Base-by-base conservation (phyloP, 1,140 invertebrate genomes). In the Diabrotica undecimpunctata region DNA sequence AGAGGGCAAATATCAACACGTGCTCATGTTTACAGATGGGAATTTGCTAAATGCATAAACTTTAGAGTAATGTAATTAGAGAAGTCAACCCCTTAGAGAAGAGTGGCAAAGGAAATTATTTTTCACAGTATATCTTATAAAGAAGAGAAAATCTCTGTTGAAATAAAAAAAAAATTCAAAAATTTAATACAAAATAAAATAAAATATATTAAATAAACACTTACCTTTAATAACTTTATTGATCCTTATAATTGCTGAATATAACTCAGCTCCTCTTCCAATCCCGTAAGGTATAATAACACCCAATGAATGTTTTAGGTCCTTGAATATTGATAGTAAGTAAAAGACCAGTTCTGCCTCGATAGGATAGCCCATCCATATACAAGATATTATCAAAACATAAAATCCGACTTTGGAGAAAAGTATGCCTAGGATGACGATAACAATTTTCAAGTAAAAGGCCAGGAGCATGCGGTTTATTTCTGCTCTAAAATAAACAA, bases 401-500 rank as follows among this genome's bases (percentile, higher is more conserved):
- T 67, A 65, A 37, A 67, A 70, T 10, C 61, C 66, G 6, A 70
- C 7, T 64, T 64, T 67, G 10, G 62, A 62, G 12, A 59, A 58
- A 6, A 70, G 39, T 9, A 64, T 50, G 7, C 69, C 69, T 4
- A 67, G 10, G 35, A 66, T 14, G 5, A 68, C 46, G 6, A 61
- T 56, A 6, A 68, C 36, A 12, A 65, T 25, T 50, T 62, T 68
- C n/a, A 68, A 37, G 36, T 68, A 68, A 14, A 61, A 61, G 7
- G 55, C 50, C 53, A 61, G 61, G 37, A 71, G 36, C 10, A 71
- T 58, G 13, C 54, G 58, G 6, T 64, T 54, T 54, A 71, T 71
- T 66, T 71, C 70, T 53, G 63, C 61, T 5, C 70, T 71, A 54
- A 39, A 71, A 68, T 14, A 1, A 11, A 60, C 10, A 69, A 56